Evolutionary conservation across 2,888 invertebrate species (phyloP), one percentile per base, ranked within the genome.

Genomic region (Neuroscelio doddi): DNA sequence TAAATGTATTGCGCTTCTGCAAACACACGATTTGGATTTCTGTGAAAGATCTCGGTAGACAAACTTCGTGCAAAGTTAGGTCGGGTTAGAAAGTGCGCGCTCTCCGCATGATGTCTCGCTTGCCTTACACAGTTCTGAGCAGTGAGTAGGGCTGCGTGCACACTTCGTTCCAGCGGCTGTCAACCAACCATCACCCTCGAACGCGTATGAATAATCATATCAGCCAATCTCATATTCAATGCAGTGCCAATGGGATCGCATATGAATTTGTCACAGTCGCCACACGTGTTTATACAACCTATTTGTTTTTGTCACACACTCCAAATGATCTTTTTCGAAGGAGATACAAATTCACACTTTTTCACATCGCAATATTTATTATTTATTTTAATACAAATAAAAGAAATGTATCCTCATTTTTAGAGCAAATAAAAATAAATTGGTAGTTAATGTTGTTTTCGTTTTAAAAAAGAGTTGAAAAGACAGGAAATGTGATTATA

Each of bases 171-270:
- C 78, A 77, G 76, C 73, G 79, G 70, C 79, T 80, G 79, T 80
- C 80, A 79, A 78, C 78, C 74, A 76, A 69, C 68, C 74, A 64
- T 78, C 75, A 72, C 73, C 70, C 70, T 74, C 67, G 70, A 75
- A 79, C 74, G 73, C 74, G 69, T 74, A 78, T 78, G 77, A 78
- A 78, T 77, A 77, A 77, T 76, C 76, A 75, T 77, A 73, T 77
- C 74, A 70, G 71, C 70, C 74, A 72, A 77, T 77, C 76, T 75
- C 70, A 71, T 73, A 77, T 77, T 77, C 76, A 65, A 55, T 67
- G 63, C 62, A 56, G 55, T 58, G 64, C 64, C 65, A 58, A 64
- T 66, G 70, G 67, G 71, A 74, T 72, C 70, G 63, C 64, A 64
- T 39, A 65, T 67, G 70, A 72, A 75, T 76, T 76, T 73, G 73